A percentile compares a stretch with the other conserved stretches of the same genome.
Evolutionary conservation across 64 coral and sea anemone genomes (phyloP).

Genomic region (Pocillopora verrucosa): DNA sequence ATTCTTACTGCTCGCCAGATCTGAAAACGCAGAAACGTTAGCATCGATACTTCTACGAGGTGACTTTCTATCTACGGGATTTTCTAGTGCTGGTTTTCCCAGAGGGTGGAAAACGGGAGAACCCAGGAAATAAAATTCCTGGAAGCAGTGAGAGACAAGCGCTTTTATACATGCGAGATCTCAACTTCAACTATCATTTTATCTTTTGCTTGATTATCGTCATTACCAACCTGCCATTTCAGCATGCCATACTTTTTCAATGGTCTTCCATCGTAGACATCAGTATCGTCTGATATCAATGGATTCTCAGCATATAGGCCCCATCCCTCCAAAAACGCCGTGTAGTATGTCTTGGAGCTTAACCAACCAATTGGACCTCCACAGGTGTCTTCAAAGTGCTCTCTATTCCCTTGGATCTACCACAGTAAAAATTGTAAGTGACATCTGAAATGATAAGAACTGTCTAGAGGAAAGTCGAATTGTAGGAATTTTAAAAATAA

Average conservation of each 20-base stretch:
- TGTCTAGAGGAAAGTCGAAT: too few species aligned
- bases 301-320: slow-evolving; percentile 62
- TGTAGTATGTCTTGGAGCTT: slow-evolving; percentile 30
- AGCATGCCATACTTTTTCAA: slow-evolving; percentile 77
- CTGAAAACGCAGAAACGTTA: slow-evolving; percentile 3
- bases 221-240: slow-evolving; percentile 52
- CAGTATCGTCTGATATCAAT: slow-evolving; percentile 53
- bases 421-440: background rate
- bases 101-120: too few species aligned
- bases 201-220: background rate
- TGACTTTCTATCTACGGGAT: background rate
- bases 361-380: slow-evolving; percentile 39
- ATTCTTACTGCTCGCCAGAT: slow-evolving; percentile 84
- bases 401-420: slow-evolving; percentile 56
- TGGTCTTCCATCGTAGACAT: slow-evolving; percentile 50
- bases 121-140: too few species aligned
- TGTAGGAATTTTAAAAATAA: too few species aligned
- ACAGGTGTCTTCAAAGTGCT: slow-evolving; percentile 54
- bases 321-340: slow-evolving; percentile 68
- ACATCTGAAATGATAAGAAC: too few species aligned
- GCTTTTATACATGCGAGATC: too few species aligned
- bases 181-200: background rate
- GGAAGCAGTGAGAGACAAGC: too few species aligned
- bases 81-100: too few species aligned
- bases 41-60: background rate